These are phyloP conservation scores for Lutjanus erythropterus DNA, from an alignment of 2,113 vertebrate species.

Conservation along the genomic window DNA sequence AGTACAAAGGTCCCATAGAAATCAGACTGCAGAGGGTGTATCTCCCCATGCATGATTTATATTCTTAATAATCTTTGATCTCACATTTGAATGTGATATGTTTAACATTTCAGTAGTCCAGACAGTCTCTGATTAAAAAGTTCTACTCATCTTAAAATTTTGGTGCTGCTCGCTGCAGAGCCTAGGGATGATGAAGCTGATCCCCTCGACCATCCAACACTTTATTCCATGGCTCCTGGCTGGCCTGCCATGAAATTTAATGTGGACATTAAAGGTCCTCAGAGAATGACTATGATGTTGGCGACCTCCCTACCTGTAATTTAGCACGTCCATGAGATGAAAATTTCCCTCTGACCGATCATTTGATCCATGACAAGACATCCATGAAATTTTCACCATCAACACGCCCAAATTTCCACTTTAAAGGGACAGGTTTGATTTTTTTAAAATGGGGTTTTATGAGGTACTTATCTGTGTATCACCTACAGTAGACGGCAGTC, in stretches of 20 bases:
- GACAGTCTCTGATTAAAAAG: conserved; percentile 31
- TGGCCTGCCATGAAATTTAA: background rate
- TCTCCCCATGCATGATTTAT: conserved; percentile 35
- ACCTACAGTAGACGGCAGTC: too few relatives aligned
- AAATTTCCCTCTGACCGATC: background rate
- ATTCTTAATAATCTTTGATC: conserved; percentile 39
- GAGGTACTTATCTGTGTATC: too few relatives aligned
- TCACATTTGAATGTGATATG: conserved; percentile 38
- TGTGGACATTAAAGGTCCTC: conserved; percentile 1
- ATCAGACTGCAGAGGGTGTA: conserved; percentile 8
- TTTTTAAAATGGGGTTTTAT: too few relatives aligned
- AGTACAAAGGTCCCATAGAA: conserved; percentile 6
- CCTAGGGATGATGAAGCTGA: background rate
- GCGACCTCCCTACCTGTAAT: conserved; percentile 3
- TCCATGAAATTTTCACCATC: background rate
- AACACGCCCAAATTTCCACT: background rate
- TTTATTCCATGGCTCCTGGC: background rate
- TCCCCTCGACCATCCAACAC: background rate
- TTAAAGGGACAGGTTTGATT: too few relatives aligned
- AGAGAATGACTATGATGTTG: background rate
- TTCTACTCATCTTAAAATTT: background rate
- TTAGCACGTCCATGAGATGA: background rate
- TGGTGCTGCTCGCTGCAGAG: background rate
- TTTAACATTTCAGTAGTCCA: conserved; percentile 57
- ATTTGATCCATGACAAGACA: conserved; percentile 3